Conservation (phyloP, 2,888 invertebrate genomes). For the Amblyjoppa fuscipennis region DNA sequence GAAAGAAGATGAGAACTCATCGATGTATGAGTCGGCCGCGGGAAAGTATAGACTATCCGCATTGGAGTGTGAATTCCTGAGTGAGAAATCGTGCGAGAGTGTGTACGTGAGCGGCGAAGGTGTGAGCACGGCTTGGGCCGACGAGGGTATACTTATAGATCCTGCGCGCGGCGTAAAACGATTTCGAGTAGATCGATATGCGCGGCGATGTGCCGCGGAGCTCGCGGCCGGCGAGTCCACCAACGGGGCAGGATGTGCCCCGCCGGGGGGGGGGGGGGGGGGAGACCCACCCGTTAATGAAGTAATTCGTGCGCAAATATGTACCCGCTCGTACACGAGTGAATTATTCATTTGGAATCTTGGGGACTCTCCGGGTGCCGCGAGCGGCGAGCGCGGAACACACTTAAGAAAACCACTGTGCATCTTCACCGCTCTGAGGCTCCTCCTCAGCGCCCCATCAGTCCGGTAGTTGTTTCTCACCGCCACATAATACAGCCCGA, state of each 20-base stretch:
- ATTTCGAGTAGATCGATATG: constrained; percentile 80
- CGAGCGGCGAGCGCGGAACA: constrained; percentile 59
- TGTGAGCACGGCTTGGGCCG: not conserved
- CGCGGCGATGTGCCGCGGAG: constrained; percentile 72
- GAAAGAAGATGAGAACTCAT: not conserved
- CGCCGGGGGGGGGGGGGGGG: constrained; percentile 65
- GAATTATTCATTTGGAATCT: constrained; percentile 77
- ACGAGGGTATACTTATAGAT: not conserved
- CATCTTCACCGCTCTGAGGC: constrained; percentile 28
- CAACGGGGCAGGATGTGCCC: constrained; percentile 70
- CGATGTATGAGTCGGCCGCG: not conserved
- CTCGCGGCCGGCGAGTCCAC: constrained; percentile 50
- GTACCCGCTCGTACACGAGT: constrained; percentile 72
- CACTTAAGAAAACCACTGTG: constrained; percentile 55
- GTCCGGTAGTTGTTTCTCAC: constrained; percentile 49
- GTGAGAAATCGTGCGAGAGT: constrained; percentile 24
- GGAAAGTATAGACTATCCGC: not conserved
- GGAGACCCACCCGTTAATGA: constrained; percentile 76
- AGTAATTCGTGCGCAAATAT: constrained; percentile 82
- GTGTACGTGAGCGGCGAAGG: constrained; percentile 49
- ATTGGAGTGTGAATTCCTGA: not conserved
- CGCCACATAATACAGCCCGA: constrained; percentile 39
- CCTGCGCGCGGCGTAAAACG: constrained; percentile 53
- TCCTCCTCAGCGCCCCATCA: constrained; percentile 8
- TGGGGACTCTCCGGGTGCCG: constrained; percentile 39